A percentile compares a stretch with the other conserved stretches of the same genome.
Conservation (phyloP, 2,888 invertebrate genomes). For the Rhodophaea formosa region DNA sequence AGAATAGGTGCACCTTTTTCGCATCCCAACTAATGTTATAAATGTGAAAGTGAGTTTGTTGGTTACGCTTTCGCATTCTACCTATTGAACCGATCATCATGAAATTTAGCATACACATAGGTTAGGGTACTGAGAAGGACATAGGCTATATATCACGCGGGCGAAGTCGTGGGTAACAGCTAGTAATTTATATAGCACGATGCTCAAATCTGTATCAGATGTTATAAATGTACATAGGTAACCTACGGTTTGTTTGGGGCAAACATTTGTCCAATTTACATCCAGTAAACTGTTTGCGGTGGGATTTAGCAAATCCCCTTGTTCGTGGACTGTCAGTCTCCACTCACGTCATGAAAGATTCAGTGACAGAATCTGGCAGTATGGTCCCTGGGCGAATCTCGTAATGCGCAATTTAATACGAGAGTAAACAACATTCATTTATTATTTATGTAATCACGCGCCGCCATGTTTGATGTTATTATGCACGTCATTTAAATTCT, state of each 20-base stretch:
- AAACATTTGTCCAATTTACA: conserved; percentile 50
- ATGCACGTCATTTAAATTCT: conserved; percentile 9
- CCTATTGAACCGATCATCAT: too few relatives aligned
- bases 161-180: too few relatives aligned
- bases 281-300: conserved; percentile 38
- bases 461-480: conserved; percentile 3
- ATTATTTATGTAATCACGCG: conserved; percentile 11
- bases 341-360: conserved; percentile 43
- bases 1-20: too few relatives aligned
- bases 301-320: conserved; percentile 45
- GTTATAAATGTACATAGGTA: neutral
- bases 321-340: conserved; percentile 29
- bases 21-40: too few relatives aligned
- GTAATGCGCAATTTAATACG: conserved; percentile 21
- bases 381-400: conserved; percentile 27
- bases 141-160: too few relatives aligned
- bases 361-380: conserved; percentile 33
- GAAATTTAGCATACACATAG: too few relatives aligned
- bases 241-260: conserved; percentile 32
- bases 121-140: too few relatives aligned
- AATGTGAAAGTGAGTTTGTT: too few relatives aligned
- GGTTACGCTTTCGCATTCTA: too few relatives aligned
- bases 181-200: too few relatives aligned
- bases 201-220: neutral
- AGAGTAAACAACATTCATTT: conserved; percentile 7